These are phyloP conservation scores for Typhlomys cinereus DNA, from an alignment of 2,113 vertebrate genomes.

Conservation along the genomic window DNA sequence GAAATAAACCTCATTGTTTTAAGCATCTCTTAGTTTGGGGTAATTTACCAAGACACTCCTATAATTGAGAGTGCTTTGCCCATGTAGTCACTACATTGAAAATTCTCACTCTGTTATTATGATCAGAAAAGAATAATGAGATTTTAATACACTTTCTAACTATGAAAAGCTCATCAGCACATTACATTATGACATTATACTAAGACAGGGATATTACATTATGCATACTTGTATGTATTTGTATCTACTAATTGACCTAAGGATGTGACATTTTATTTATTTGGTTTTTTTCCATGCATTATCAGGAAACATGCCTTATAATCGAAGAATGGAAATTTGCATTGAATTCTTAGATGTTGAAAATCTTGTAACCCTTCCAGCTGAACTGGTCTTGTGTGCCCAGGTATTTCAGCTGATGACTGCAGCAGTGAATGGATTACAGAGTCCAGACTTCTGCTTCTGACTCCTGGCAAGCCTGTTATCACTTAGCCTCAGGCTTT, in stretches of 20 bases:
- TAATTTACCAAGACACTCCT: neutral
- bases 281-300: neutral
- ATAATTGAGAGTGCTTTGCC: neutral
- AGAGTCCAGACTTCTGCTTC: neutral
- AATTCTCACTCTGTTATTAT: neutral
- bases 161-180: neutral
- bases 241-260: neutral
- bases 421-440: neutral
- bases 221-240: neutral
- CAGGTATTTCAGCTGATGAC: slow-evolving; percentile 24
- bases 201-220: neutral
- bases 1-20: neutral
- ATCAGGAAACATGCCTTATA: neutral
- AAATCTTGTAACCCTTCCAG: neutral
- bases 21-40: neutral
- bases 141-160: neutral
- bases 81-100: neutral
- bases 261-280: neutral
- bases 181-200: too few species aligned
- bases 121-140: neutral
- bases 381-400: neutral
- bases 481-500: slow-evolving; percentile 65
- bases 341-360: neutral
- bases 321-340: neutral
- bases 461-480: slow-evolving; percentile 56